phyloP scores from a whole-genome alignment of 2,888 invertebrate species.

The Phragmatobia fuliginosa region DNA sequence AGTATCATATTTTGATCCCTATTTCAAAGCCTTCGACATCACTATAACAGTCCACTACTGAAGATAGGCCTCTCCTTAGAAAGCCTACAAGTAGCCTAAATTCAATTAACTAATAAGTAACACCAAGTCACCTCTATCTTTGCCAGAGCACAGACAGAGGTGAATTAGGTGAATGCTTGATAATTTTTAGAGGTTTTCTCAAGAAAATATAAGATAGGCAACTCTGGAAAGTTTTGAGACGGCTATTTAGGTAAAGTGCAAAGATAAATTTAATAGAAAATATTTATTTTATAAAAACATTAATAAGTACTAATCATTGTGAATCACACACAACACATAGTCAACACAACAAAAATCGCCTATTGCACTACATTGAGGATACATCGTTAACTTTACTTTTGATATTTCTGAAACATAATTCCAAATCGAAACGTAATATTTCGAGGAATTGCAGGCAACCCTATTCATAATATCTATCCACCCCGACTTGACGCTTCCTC shows the following conservation, averaged over 20 bases:
- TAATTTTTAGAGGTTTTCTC: not conserved
- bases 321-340: no score
- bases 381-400: not conserved
- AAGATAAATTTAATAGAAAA: not conserved
- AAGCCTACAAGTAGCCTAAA: not conserved
- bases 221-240: not conserved
- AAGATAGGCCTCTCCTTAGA: no score
- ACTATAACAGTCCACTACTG: no score
- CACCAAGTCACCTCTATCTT: not conserved
- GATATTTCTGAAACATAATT: not conserved
- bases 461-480: conserved; percentile 4
- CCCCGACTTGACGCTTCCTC: conserved; percentile 37
- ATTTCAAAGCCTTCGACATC: no score
- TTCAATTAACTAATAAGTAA: not conserved
- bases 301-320: not conserved
- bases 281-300: not conserved
- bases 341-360: not conserved
- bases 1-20: not conserved
- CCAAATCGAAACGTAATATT: not conserved
- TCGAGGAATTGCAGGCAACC: not conserved
- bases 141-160: no score
- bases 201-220: not conserved
- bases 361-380: not conserved
- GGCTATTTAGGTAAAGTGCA: not conserved
- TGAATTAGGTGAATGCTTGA: no score